Base-by-base conservation (phyloP, 2,888 invertebrate species). In the Xestobium rufovillosum region DNA sequence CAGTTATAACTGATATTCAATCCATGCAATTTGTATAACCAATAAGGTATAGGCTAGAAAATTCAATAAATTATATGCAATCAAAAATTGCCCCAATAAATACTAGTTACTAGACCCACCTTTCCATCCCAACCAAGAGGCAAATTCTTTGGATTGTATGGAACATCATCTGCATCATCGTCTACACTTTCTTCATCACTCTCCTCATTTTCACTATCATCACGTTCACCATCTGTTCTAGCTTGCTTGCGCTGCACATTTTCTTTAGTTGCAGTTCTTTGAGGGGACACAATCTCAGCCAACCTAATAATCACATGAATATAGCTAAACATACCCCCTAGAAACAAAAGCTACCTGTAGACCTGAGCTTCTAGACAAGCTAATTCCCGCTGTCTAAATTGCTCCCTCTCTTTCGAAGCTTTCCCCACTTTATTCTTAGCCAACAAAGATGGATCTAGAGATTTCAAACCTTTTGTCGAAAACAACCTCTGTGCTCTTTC, bases 111-210 rank as follows among this genome's bases (percentile, higher is more conserved):
- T n/a, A n/a, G n/a, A 26, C 3, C 47, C 57, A 82, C 83, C 72
- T 96, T 97, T 36, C 96, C 96, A 67, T 97, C 97, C 96, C 96
- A 98, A 0, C 97, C 98, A 0, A 99, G 77, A 0, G 98, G 98
- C 37, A 99, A 69, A 69, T 99, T 99, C 69, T 99, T 99, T 0
- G 98, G 98, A 70, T 99, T 99, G 65, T 98, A 98, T 0, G 97
- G 97, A 17, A 97, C 90, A 58, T 95, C 94, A 45, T 94, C 90
- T 50, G 91, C 90, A 42, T 81, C 80, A 52, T 89, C 89, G 42
- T 92, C 87, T 29, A 87, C 86, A 31, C 82, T 84, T 46, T 79
- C 79, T 31, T 75, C 73, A 3, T 76, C 90, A 51, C 87, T 88
- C 32, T 84, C 89, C 52, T 92, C 91, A 13, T 80, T 87, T 59